Percentiles rank a stretch among this genome's conserved stretches.
Conservation (phyloP, 2,797 vertebrate species). For the Argya squamiceps region DNA sequence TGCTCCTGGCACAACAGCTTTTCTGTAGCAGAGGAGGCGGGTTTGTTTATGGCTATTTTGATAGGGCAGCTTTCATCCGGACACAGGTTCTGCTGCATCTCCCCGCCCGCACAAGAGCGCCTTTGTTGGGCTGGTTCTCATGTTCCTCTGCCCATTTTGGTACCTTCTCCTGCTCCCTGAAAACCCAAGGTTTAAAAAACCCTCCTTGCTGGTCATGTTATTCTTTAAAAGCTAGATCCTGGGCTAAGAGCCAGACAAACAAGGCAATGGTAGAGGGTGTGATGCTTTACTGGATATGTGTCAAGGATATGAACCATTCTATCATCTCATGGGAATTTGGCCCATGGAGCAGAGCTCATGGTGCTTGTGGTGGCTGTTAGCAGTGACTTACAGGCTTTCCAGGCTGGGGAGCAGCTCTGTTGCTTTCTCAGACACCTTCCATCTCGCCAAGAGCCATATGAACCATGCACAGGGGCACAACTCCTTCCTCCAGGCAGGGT, state of each 20-base stretch:
- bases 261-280: neutral
- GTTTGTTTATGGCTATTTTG: slow-evolving; percentile 67
- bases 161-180: neutral
- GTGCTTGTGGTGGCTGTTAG: neutral
- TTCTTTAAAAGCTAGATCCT: neutral
- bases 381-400: neutral
- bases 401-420: neutral
- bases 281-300: neutral
- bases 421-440: neutral
- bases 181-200: neutral
- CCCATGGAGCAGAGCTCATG: neutral
- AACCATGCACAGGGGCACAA: neutral
- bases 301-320: neutral
- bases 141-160: neutral
- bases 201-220: neutral
- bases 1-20: slow-evolving; percentile 65
- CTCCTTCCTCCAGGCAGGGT: neutral
- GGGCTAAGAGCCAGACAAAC: neutral
- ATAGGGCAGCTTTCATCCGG: slow-evolving; percentile 54
- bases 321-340: neutral
- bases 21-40: slow-evolving; percentile 54
- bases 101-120: neutral
- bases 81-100: slow-evolving; percentile 55
- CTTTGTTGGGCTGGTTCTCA: neutral
- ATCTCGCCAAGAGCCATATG: fast-evolving